Base-by-base conservation (phyloP, 1,140 invertebrate species). In the Drosophila nikananu region DNA sequence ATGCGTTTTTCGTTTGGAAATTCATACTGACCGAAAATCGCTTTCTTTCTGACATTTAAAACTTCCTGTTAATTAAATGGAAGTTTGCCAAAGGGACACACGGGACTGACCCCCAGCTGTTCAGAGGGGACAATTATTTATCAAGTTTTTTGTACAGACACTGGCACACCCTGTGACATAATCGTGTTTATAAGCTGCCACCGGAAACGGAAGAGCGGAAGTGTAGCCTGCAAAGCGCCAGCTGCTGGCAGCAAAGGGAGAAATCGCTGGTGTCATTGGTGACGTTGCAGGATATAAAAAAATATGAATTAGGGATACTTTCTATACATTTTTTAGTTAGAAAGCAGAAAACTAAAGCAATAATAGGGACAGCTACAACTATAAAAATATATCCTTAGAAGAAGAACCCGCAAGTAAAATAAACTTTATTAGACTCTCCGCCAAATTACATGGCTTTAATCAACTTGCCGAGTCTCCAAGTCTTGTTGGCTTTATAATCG, bases 361-460 rank as follows among this genome's bases (percentile, higher is more conserved):
- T 5, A 5, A 6, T 15, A 7, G 44, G 17, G 10, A n/a, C 9
- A n/a, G 8, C 41, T n/a, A 10, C 41, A 42, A 10, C 19, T 6
- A 44, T 21, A 46, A 3, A 23, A 23, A 13, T 21, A 7, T 1
- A 21, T 15, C 44, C 6, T 17, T 9, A 25, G 21, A 48, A 9
- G 3, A 25, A 17, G 7, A 25, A 25, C 13, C 23, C 13, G 6
- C 30, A 39, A 19, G 15, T 25, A 27, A 48, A 5, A 23, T 23
- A 23, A 25, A 5, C 48, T 75, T 54, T 57, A 62, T 55, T 62
- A 54, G 25, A 74, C 71, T 48, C 0, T 39, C 30, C 30, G 21
- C 39, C 25, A 39, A 70, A 58, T 73, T 52, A 74, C 35, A 74
- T 25, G 70, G 48, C 70, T 75, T 75, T 64, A 75, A 75, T 75